Evolutionary conservation across 1,140 invertebrate species (phyloP), one percentile per base, ranked within the genome.

Genomic region (Pseudomyrmex cubaensis): DNA sequence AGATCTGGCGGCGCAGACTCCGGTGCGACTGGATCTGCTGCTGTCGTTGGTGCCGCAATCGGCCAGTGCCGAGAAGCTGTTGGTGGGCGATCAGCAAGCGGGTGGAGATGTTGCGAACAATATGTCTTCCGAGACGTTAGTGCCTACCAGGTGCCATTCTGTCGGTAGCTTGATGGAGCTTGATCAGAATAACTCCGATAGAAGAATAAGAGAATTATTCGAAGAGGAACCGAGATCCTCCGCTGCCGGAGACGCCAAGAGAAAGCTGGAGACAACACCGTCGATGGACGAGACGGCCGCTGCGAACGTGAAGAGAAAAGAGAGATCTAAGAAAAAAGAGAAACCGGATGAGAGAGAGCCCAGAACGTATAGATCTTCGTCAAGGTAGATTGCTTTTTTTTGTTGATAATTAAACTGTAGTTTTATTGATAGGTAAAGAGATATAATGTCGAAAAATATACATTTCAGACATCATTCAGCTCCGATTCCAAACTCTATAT

Each of bases 1-100:
- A 93, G 97, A 98, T 86, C 93, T 99, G 84, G 98, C 98, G 3
- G 98, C 97, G 87, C 96, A 98, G 92, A 98, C 98, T 0, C 98
- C 98, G 0, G 98, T 98, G 12, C 95, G 98, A 61, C 95, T 98
- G 35, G 98, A 99, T 94, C 94, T 98, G 52, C 94, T 99, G n/a
- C 95, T 98, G 12, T 97, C 97, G 0, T 93, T 98, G 56, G 97
- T 97, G 59, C 97, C 97, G 1, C 95, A 96, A 83, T 94, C 96
- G 66, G 94, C 96, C 22, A 95, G 94, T 87, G 94, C 95, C 13
- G 96, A 96, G 85, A 96, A 97, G 90, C 91, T 97, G 64, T 95
- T 97, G 15, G 96, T 97, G 8, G 92, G 92, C 1, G 92, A 92
- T 78, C 90, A 93, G 13, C 91, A 90, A 54, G 95, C 95, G 7